Base-by-base conservation (phyloP, 2,113 vertebrate species). In the Pyxicephalus adspersus region DNA sequence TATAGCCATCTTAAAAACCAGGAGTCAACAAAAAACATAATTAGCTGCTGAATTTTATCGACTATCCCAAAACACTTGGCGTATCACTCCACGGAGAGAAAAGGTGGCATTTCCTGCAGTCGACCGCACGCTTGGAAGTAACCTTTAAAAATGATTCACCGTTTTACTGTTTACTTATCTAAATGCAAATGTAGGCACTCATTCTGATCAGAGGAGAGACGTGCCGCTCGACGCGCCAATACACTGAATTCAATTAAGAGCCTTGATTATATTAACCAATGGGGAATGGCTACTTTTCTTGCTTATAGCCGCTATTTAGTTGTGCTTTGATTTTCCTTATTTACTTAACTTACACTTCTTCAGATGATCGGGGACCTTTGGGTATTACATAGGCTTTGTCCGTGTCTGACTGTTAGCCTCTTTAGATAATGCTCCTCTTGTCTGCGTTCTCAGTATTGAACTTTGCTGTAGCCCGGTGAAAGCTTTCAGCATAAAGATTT, bases 131-230 rank as follows among this genome's bases (percentile, higher is more conserved):
- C 67, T 25, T 34, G 57, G 58, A 80, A 64, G 45, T 80, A 81
- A 81, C 79, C 79, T 81, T 73, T 81, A 81, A 81, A 72, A 54
- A 81, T 64, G 45, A 74, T 73, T 72, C 79, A 81, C 64, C 79
- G 64, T 81, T 81, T 64, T 74, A 64, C 57, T 65, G 50, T 65
- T 73, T 81, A 70, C 70, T 81, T 63, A 81, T 81, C 68, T 81
- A 81, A 81, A 81, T 81, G 79, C 68, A 81, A 81, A 81, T 80
- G 64, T 74, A 25, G 72, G 25, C 58, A n/a, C 29, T 34, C 51
- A 13, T 70, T 22, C 60, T 4, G 67, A 52, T 54, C 60, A 38
- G 25, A 17, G 60, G 64, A 28, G 73, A 76, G 51, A 71, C 25
- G 51, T 50, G 28, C 15, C 61, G 51, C 45, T 45, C 54, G 76